Evolutionary conservation across 2,113 vertebrate species (phyloP).

Genomic region (Peromyscus polionotus): DNA sequence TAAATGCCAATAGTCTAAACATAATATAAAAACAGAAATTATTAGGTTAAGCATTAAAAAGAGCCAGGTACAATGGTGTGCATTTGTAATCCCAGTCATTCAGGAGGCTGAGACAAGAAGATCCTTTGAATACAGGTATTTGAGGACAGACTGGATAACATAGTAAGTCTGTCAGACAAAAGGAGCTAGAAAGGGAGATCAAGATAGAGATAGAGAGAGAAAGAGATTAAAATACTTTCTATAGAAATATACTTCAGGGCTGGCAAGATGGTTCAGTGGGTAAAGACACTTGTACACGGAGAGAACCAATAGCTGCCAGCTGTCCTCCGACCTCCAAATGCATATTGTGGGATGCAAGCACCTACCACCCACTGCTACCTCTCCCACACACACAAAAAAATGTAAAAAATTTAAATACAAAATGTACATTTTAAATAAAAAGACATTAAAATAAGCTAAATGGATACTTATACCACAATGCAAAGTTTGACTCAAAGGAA

Average conservation of each 20-base stretch:
- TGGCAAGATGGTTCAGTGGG: neutral
- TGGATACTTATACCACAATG: neutral
- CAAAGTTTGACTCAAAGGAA: neutral
- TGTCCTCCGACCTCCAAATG: neutral
- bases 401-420: neutral
- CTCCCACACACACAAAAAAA: neutral
- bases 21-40: neutral
- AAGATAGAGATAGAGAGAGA: neutral
- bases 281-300: neutral
- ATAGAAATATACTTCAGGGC: neutral
- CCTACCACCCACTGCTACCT: neutral
- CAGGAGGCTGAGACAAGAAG: neutral
- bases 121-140: neutral
- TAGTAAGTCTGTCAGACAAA: neutral
- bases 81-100: neutral
- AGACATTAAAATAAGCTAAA: neutral
- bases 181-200: neutral
- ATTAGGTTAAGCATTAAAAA: neutral
- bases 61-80: neutral
- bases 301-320: neutral
- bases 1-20: neutral
- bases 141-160: neutral
- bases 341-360: neutral
- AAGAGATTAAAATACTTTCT: neutral
- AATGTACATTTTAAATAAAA: neutral